Base-by-base conservation (phyloP, 2,113 vertebrate genomes). In the Cromileptes altivelis region DNA sequence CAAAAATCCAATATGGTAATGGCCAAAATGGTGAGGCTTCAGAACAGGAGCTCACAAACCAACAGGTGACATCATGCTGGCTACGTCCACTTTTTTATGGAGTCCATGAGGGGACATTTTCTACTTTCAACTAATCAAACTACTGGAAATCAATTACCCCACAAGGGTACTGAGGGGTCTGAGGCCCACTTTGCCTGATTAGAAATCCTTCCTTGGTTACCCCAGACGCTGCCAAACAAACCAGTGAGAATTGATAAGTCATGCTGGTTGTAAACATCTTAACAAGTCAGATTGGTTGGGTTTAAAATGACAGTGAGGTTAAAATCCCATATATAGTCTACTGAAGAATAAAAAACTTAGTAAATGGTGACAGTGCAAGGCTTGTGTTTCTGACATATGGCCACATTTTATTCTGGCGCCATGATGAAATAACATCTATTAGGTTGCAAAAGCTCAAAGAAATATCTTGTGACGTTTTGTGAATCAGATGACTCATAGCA, bases 321-420 rank as follows among this genome's bases (percentile, higher is more conserved):
- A 25, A 67, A 30, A n/a, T 45, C 23, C 50, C 21, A 47, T 3
- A 3, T 3, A 49, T 37, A 30, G 30, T 5, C 40, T 55, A 12
- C 42, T 25, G 11, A 60, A 52, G 6, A 18, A 1, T 56, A 19
- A 11, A 42, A 2, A 17, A 6, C 15, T 53, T 27, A 17, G 18
- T 60, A n/a, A 61, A 19, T 56, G 27, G 68, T 57, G 69, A 73
- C 69, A 72, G 49, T 62, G n/a, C 63, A 49, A 25, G 7, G 4
- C 11, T 47, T 3, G n/a, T 23, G 17, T 19, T 69, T 19, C 7
- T 69, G 64, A 60, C 55, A 4, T 1, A 1, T 53, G 55, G n/a
- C 45, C 63, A 19, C 5, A 1, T 75, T 25, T 58, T 9, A 8
- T 60, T 60, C 61, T 9, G 52, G 1, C 27, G 15, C 33, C n/a